Evolutionary conservation across 2,113 vertebrate species (phyloP).

Genomic region (Eidolon helvum): DNA sequence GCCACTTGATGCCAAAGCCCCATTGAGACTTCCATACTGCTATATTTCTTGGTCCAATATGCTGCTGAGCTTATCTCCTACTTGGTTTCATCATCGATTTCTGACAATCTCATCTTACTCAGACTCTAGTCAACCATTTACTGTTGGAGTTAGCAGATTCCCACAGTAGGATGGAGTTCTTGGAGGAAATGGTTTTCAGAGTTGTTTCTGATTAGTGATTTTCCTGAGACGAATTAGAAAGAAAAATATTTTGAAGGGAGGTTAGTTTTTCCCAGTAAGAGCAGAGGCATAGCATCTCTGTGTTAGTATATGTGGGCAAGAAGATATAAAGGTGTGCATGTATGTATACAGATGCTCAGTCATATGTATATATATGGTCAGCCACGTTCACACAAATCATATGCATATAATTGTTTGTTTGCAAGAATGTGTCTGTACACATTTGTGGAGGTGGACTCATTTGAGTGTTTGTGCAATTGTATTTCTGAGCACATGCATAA

Average conservation of each 20-base stretch:
- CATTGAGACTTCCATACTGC: too few relatives aligned
- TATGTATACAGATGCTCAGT: background rate
- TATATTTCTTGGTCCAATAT: background rate
- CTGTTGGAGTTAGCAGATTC: background rate
- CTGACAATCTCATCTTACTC: background rate
- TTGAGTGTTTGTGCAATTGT: background rate
- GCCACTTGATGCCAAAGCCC: background rate
- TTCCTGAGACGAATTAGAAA: background rate
- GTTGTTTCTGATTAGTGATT: constrained; percentile 45
- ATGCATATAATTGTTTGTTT: background rate
- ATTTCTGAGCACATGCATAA: background rate
- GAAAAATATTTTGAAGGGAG: background rate
- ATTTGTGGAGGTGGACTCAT: background rate
- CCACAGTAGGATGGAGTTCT: background rate
- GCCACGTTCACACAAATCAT: background rate
- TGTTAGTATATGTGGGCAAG: background rate
- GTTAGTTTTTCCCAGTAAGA: background rate
- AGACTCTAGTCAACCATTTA: constrained; percentile 9
- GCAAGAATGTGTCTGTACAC: background rate
- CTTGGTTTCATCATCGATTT: constrained; percentile 7
- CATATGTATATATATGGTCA: background rate
- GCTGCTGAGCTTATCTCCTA: background rate
- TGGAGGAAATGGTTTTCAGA: constrained; percentile 51
- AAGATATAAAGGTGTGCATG: background rate
- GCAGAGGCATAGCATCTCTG: background rate